Evolutionary conservation across 2,113 vertebrate genomes (phyloP).

Genomic region (Phocoena phocoena): DNA sequence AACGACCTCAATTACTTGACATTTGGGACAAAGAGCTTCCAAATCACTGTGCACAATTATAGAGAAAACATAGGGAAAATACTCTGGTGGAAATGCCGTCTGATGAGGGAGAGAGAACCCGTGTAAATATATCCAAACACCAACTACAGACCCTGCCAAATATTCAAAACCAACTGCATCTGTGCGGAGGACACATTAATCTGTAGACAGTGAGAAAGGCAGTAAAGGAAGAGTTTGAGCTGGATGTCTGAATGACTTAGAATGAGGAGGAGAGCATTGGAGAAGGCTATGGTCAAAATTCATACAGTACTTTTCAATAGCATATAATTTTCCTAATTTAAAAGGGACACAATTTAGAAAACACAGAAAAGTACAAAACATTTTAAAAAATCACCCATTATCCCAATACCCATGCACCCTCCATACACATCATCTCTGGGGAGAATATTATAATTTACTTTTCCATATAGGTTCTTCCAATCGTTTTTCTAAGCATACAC

Average conservation of each 20-base stretch:
- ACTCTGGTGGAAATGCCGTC: constrained; percentile 4
- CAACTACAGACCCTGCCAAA: constrained; percentile 52
- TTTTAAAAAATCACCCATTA: neutral
- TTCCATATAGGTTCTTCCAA: neutral
- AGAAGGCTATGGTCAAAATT: neutral
- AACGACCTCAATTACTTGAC: constrained; percentile 13
- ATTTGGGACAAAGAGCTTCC: constrained; percentile 31
- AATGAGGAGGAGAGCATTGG: neutral
- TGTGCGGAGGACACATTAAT: constrained; percentile 27
- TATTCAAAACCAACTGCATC: constrained; percentile 44
- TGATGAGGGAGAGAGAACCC: constrained; percentile 26
- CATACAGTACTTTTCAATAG: constrained; percentile 41
- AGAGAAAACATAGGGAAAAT: neutral
- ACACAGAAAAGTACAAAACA: neutral
- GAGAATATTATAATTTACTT: neutral
- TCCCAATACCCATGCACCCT: neutral
- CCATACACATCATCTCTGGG: neutral
- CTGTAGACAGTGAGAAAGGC: constrained; percentile 4
- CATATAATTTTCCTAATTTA: constrained; percentile 57
- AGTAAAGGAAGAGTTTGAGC: neutral
- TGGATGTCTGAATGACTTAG: constrained; percentile 23
- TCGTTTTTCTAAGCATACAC: neutral
- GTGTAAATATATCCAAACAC: constrained; percentile 45
- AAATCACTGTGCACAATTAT: constrained; percentile 33
- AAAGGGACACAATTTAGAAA: constrained; percentile 23